These are phyloP conservation scores for Lithodes maja DNA, from an alignment of 2,888 invertebrate genomes.

Conservation along the genomic window DNA sequence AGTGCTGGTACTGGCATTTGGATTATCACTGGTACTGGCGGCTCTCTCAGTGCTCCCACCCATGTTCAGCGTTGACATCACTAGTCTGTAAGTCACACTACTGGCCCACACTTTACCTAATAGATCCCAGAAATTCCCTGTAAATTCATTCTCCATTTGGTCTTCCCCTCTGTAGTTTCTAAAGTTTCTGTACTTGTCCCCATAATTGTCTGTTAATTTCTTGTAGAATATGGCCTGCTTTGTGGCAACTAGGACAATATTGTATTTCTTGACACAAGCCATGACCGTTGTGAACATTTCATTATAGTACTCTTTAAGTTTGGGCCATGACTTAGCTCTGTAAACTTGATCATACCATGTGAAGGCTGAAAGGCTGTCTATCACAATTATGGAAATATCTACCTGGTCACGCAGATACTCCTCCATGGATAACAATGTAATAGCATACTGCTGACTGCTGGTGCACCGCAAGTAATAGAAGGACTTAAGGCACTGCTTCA, in stretches of 20 bases:
- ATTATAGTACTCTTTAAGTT: conserved; percentile 54
- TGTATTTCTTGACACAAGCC: conserved; percentile 44
- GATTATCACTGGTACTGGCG: background rate
- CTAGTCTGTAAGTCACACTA: conserved; percentile 21
- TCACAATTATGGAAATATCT: conserved; percentile 55
- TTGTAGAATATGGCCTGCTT: conserved; percentile 56
- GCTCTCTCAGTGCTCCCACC: background rate
- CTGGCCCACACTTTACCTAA: conserved; percentile 43
- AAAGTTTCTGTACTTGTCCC: background rate
- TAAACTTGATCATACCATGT: conserved; percentile 65
- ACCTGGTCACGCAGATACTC: conserved; percentile 34
- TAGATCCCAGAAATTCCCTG: conserved; percentile 27
- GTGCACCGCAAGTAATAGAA: conserved; percentile 59
- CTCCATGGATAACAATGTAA: conserved; percentile 53
- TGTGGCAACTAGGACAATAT: conserved; percentile 45
- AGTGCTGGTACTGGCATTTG: background rate
- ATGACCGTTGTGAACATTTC: conserved; percentile 52
- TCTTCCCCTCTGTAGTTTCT: background rate
- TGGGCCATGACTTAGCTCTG: conserved; percentile 48
- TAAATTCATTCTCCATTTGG: conserved; percentile 19
- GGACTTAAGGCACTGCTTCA: conserved; percentile 46
- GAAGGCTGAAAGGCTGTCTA: conserved; percentile 68
- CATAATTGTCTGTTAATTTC: background rate
- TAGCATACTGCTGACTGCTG: conserved; percentile 62
- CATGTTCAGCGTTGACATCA: background rate